Base-by-base conservation (phyloP, 92 coral and sea anemone species). In the Umimayanthus kanabou region DNA sequence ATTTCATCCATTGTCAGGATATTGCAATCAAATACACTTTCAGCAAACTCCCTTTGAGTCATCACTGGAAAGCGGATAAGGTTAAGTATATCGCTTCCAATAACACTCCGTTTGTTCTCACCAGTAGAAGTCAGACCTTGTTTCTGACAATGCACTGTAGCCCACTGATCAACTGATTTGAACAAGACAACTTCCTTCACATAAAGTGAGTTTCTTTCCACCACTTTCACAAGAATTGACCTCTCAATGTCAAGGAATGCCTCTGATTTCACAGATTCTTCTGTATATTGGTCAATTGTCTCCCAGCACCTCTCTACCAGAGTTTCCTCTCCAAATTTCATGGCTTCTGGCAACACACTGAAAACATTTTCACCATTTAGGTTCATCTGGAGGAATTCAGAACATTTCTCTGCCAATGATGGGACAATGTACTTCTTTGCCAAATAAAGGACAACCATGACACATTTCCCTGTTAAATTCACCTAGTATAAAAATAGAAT, bases 21-120 rank as follows among this genome's bases (percentile, higher is more conserved):
- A n/a, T 39, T 67, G 47, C 69, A 58, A 9, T 85, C 50, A 61
- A 88, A 82, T 23, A 88, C 93, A 23, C 57, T 45, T 29, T 69
- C 88, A 37, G 91, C 93, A 55, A 91, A 91, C 37, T 91, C 90
- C 73, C 53, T 84, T 61, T 82, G 72, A 16, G 91, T 10, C 93
- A 91, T 91, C 50, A 91, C 77, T 13, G 91, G 93, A 78, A 91
- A 91, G 13, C 93, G 67, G 15, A 88, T 88, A 80, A 69, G 73
- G 5, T 80, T 39, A 47, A 91, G 67, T 42, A 79, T 77, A 20
- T 91, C 85, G 5, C 67, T 76, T 9, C 93, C 91, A 43, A 91
- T 87, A 61, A 91, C 33, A 10, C 50, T 43, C 33, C 93, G 80
- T 53, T 71, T 80, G 47, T 78, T 39, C 67, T 84, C 67, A 58